Base-by-base conservation (phyloP, 2,113 vertebrate species). In the Ammospiza caudacuta region DNA sequence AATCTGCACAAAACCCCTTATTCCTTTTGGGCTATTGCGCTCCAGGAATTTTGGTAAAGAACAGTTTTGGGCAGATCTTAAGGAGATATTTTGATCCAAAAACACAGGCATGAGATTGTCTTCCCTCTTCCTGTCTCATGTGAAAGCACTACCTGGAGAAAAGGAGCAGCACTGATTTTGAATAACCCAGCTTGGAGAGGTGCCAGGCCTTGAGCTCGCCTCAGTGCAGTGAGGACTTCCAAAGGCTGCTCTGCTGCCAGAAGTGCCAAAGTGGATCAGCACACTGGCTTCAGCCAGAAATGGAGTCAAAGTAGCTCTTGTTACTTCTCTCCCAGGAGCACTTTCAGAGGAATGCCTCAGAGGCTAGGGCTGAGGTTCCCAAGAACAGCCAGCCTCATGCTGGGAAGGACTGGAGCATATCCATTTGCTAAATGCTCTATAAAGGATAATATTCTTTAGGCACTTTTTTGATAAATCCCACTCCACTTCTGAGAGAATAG, bases 231-330 rank as follows among this genome's bases (percentile, higher is more conserved):
- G 1, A 79, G 23, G 68, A 51, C 64, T 97, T 95, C 94, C 89
- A 96, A 96, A 95, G 64, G 47, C 97, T 97, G 77, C 81, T 86
- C 87, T 90, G 85, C 96, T 70, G 96, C 85, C 37, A 93, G 57
- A 89, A 96, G 55, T 89, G 92, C 87, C 91, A 87, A 77, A 96
- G 84, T 69, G 63, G 92, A 97, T 89, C 95, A 91, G 83, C 68
- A 21, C 17, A 11, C 44, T 19, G 83, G 57, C 81, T 89, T 46
- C 85, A 94, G 83, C 27, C 59, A 87, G 90, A 75, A 94, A 58
- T 37, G 57, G 73, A 95, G 79, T 96, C 74, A 96, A 94, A 90
- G 77, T 95, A 76, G 35, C 52, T 67, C 44, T 92, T 97, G 88
- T 96, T 95, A 59, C 47, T 81, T 90, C 66, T 91, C 82, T 52